Evolutionary conservation across 2,888 invertebrate genomes (phyloP).

Genomic region (Automeris io): DNA sequence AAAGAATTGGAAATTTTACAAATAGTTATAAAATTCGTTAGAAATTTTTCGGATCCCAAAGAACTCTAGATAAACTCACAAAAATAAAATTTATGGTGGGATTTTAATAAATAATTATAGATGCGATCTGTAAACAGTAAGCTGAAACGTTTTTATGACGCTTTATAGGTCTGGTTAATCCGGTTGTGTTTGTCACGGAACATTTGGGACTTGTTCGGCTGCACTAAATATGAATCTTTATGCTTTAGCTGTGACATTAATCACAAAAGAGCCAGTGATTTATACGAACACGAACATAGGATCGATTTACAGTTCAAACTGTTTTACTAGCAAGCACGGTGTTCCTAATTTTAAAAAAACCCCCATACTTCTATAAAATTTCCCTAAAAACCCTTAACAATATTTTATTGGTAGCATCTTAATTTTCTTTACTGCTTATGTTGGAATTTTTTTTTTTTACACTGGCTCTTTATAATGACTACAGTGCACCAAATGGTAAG

Average conservation of each 20-base stretch:
- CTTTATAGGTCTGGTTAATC: slow-evolving; percentile 48
- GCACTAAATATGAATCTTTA: slow-evolving; percentile 73
- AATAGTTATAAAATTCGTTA: no score
- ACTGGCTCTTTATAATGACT: no score
- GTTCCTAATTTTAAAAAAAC: no score
- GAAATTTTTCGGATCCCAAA: not conserved
- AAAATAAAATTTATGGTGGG: slow-evolving; percentile 57
- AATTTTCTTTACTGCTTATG: no score
- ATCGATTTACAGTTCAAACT: slow-evolving; percentile 46
- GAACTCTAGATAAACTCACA: not conserved
- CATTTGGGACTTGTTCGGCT: slow-evolving; percentile 34
- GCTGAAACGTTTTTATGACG: slow-evolving; percentile 48
- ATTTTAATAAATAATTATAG: slow-evolving; percentile 65
- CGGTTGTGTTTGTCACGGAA: slow-evolving; percentile 48
- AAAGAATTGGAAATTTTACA: no score
- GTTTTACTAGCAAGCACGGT: slow-evolving; percentile 27
- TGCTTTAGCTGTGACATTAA: slow-evolving; percentile 67
- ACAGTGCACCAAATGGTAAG: no score
- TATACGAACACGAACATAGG: slow-evolving; percentile 47
- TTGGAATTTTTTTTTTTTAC: no score
- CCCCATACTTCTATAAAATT: no score
- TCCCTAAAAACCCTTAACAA: no score
- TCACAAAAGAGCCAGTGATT: slow-evolving; percentile 69
- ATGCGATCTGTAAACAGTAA: slow-evolving; percentile 63
- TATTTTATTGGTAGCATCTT: no score